These are phyloP conservation scores for Escarpia spicata DNA, from an alignment of 2,888 invertebrate genomes.

Conservation along the genomic window DNA sequence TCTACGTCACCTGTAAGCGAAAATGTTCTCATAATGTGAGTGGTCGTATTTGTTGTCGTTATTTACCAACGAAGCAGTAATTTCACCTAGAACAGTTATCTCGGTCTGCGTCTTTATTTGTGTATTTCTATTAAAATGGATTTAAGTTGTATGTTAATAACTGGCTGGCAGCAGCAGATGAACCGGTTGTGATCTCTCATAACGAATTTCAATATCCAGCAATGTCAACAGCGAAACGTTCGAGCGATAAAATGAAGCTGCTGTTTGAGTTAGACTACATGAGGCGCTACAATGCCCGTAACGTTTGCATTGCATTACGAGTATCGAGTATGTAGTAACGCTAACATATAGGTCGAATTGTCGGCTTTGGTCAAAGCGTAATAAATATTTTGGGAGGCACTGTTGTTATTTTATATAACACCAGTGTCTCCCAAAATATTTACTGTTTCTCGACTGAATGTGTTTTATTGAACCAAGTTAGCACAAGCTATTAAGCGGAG, in stretches of 20 bases:
- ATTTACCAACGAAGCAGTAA: not conserved
- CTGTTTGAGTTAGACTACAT: not conserved
- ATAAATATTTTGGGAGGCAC: not conserved
- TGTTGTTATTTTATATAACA: no score
- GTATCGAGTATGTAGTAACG: no score
- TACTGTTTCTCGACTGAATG: not conserved
- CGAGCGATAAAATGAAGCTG: not conserved
- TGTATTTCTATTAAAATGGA: no score
- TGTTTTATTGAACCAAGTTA: not conserved
- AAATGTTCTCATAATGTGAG: not conserved
- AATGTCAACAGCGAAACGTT: not conserved
- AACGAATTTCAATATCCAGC: not conserved
- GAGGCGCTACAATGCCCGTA: no score
- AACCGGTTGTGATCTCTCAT: not conserved
- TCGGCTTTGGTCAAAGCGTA: not conserved
- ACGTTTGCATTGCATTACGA: no score
- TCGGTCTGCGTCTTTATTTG: no score
- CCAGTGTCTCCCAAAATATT: no score
- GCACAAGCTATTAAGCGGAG: not conserved
- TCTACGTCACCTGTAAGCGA: not conserved
- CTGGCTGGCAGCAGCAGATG: not conserved
- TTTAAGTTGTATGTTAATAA: no score
- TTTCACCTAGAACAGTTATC: not conserved
- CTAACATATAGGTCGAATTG: not conserved
- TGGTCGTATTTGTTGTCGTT: not conserved